Percentiles rank a stretch among this genome's conserved stretches.
Conservation (phyloP, 2,113 vertebrate species). For the Aleadryas rufinucha region DNA sequence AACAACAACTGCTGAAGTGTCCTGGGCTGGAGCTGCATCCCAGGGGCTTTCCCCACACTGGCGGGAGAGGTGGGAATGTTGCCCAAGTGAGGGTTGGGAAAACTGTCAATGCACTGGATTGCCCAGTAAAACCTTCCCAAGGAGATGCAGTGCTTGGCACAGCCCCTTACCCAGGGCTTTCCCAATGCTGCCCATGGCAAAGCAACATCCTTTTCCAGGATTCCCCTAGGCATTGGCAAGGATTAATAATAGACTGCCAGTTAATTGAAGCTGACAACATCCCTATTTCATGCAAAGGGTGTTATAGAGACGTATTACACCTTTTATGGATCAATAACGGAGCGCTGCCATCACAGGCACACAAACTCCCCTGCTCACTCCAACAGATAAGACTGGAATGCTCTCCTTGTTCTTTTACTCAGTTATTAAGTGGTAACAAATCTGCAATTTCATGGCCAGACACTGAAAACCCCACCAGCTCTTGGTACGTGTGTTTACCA, state of each 20-base stretch:
- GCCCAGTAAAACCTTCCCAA: neutral
- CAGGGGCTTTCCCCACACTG: accelerated
- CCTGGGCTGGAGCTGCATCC: neutral
- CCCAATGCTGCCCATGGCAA: neutral
- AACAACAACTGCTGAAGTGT: neutral
- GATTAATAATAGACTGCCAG: neutral
- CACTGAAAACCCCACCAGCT: neutral
- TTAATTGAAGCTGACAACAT: conserved; percentile 17
- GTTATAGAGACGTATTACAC: neutral
- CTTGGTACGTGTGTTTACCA: accelerated
- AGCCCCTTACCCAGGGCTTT: neutral
- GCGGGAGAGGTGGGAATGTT: accelerated
- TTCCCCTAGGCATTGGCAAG: neutral
- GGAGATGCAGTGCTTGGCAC: neutral
- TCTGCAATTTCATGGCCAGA: neutral
- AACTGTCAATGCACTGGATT: neutral
- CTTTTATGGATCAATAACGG: neutral
- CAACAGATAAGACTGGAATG: neutral
- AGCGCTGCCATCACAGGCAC: accelerated
- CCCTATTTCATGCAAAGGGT: neutral
- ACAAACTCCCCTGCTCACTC: neutral
- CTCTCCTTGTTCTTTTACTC: neutral
- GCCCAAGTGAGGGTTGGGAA: neutral
- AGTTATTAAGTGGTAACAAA: neutral
- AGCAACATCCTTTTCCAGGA: neutral